Percentiles rank a stretch among this genome's conserved stretches.
phyloP scores from a whole-genome alignment of 2,113 vertebrate species.

The Lamprologus tigripictilis region DNA sequence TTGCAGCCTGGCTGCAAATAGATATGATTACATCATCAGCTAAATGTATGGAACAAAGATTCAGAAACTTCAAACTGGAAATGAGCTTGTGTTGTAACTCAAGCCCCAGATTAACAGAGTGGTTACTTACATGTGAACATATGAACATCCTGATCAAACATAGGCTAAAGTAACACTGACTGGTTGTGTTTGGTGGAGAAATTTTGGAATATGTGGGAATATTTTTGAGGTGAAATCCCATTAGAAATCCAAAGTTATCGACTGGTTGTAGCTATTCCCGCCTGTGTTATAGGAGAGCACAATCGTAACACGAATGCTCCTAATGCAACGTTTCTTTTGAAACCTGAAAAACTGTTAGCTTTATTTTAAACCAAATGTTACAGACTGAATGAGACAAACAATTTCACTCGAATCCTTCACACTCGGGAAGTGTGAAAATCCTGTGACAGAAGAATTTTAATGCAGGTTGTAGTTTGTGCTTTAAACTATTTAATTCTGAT shows the following conservation, averaged over 20 bases:
- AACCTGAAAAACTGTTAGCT: not conserved
- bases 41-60: not conserved
- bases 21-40: not conserved
- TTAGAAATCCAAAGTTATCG: not conserved
- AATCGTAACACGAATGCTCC: not conserved
- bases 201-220: not conserved
- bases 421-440: accelerated
- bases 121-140: accelerated
- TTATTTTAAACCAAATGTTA: not conserved
- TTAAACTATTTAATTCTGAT: not conserved
- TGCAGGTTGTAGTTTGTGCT: not conserved
- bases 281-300: not conserved
- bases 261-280: not conserved
- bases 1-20: not conserved
- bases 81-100: not conserved
- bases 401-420: not conserved
- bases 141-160: accelerated
- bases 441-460: not conserved
- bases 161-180: not conserved
- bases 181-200: not conserved
- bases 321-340: accelerated
- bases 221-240: not conserved
- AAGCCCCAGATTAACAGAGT: not conserved
- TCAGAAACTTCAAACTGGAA: not conserved
- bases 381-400: not conserved